phyloP scores from a whole-genome alignment of 2,797 vertebrate species.

The Eulemur coronatus region DNA sequence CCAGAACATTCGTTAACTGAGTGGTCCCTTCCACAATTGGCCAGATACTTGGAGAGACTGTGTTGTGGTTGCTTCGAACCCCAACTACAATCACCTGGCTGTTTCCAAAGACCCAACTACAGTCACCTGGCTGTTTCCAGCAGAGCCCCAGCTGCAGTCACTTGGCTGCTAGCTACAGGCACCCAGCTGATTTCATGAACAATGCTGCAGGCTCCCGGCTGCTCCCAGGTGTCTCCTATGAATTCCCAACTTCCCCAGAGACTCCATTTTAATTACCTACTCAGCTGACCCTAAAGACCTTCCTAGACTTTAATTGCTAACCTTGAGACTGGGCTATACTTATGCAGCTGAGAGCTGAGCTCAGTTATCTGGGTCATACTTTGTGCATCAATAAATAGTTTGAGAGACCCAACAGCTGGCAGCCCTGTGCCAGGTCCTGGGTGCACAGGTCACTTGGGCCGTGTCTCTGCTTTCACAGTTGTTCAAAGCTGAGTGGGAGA shows the following conservation, averaged over 20 bases:
- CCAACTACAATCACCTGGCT: too few species aligned
- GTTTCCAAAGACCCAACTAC: background rate
- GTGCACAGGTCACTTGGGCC: background rate
- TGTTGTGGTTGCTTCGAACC: background rate
- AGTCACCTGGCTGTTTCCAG: background rate
- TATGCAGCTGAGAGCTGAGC: background rate
- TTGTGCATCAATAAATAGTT: background rate
- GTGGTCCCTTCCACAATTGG: accelerated
- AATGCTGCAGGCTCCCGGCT: background rate
- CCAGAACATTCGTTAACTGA: accelerated
- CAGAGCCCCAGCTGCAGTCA: background rate
- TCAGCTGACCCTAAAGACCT: background rate
- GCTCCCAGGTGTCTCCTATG: background rate
- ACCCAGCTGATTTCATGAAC: background rate
- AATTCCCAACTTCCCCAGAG: background rate
- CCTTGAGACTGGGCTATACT: background rate
- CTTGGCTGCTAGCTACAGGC: background rate
- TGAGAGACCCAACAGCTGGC: background rate
- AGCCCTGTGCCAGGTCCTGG: background rate
- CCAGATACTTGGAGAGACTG: background rate
- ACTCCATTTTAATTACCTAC: background rate
- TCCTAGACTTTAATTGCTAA: background rate
- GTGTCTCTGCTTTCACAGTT: background rate
- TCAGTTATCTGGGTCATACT: background rate
- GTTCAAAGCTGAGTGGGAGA: background rate